phyloP scores from a whole-genome alignment of 1,140 invertebrate species.

The Drosophila biarmipes region DNA sequence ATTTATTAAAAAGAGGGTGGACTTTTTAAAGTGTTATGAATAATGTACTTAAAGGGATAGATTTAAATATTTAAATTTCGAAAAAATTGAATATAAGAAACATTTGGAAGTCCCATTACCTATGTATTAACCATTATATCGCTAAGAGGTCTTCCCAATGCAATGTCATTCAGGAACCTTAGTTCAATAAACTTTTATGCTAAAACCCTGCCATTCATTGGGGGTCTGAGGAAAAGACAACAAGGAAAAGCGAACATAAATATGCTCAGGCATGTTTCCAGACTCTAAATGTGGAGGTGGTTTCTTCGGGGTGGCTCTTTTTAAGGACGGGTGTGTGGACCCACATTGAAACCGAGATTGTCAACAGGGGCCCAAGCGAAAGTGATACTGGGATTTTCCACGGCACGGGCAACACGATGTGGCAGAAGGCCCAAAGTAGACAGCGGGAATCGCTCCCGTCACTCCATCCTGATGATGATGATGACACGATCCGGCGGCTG shows the following conservation, averaged over 20 bases:
- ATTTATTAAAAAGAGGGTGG: constrained; percentile 3
- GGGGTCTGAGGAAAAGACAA: constrained; percentile 11
- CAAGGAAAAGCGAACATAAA: constrained; percentile 57
- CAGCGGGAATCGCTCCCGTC: constrained; percentile 37
- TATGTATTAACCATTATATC: constrained; percentile 9
- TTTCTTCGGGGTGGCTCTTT: background rate
- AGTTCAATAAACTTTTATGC: constrained; percentile 82
- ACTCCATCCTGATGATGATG: constrained; percentile 47
- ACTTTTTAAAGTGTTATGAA: background rate
- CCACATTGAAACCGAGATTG: constrained; percentile 80
- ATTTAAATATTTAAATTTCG: no score
- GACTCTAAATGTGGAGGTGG: constrained; percentile 33
- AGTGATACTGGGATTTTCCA: constrained; percentile 80
- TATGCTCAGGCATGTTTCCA: constrained; percentile 68
- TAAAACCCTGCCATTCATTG: constrained; percentile 70
- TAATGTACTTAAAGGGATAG: background rate
- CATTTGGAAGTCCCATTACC: background rate
- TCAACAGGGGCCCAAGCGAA: constrained; percentile 79
- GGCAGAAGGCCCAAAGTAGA: constrained; percentile 48
- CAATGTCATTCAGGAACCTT: constrained; percentile 48
- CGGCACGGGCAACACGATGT: constrained; percentile 45
- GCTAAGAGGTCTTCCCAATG: constrained; percentile 2
- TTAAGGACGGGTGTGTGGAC: constrained; percentile 30
- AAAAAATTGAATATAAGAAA: no score
- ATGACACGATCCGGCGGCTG: constrained; percentile 38